Percentiles rank a stretch among this genome's conserved stretches.
Evolutionary conservation across 2,113 vertebrate genomes (phyloP).

Genomic region (Ceyx margarethae): DNA sequence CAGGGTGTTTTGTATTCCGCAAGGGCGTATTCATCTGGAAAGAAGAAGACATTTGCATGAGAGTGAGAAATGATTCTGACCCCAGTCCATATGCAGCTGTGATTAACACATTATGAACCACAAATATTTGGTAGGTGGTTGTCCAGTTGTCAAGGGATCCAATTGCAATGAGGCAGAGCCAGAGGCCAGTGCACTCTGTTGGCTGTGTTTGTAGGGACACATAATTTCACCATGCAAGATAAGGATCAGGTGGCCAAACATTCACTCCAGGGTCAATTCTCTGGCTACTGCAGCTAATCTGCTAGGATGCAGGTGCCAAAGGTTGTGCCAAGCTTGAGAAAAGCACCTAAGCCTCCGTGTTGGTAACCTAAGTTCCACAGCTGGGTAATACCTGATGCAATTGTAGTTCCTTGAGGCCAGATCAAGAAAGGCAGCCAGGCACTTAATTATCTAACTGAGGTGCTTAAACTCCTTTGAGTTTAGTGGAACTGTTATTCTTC

Average conservation of each 20-base stretch:
- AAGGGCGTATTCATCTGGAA: slow-evolving; percentile 71
- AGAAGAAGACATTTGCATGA: background rate
- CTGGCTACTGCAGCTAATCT: background rate
- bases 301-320: background rate
- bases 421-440: background rate
- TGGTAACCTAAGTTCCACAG: background rate
- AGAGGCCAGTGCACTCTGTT: background rate
- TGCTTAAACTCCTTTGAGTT: background rate
- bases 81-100: background rate
- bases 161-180: background rate
- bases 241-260: background rate
- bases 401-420: background rate
- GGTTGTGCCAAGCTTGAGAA: background rate
- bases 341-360: background rate
- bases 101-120: background rate
- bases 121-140: background rate
- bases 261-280: background rate
- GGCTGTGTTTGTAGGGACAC: background rate
- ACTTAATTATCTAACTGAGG: background rate
- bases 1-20: slow-evolving; percentile 60
- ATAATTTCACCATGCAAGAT: background rate
- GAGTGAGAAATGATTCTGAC: background rate
- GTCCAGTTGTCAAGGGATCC: background rate
- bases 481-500: background rate
- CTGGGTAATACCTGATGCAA: background rate